phyloP scores from a whole-genome alignment of 1,140 invertebrate genomes.

The Euura lappo region DNA sequence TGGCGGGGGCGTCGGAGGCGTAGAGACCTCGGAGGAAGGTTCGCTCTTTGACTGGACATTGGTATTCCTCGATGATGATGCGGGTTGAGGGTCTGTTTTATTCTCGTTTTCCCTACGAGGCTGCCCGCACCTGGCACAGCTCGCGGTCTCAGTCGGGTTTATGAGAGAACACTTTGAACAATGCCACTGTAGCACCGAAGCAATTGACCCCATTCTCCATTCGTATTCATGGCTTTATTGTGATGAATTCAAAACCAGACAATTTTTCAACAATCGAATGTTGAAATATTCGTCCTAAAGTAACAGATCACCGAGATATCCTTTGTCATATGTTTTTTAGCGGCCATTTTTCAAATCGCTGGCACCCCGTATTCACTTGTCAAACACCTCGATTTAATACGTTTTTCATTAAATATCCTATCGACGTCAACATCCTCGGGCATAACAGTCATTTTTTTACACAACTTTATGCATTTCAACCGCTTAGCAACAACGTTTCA shows the following conservation, averaged over 20 bases:
- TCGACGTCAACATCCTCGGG: not conserved
- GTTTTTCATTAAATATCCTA: not conserved
- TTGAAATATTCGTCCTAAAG: not conserved
- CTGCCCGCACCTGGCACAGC: constrained; percentile 80
- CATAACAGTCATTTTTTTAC: not conserved
- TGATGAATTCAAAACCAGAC: not conserved
- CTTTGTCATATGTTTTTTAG: constrained; percentile 57
- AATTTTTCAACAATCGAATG: not conserved
- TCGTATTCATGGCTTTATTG: constrained; percentile 52
- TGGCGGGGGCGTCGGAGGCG: constrained; percentile 49
- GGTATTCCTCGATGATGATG: constrained; percentile 11
- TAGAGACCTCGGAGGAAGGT: constrained; percentile 36
- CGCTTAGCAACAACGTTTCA: not conserved
- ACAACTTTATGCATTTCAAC: not conserved
- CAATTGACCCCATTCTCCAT: constrained; percentile 82
- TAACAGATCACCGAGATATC: constrained; percentile 25
- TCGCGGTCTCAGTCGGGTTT: constrained; percentile 80
- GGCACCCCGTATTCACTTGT: constrained; percentile 11
- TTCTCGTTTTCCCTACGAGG: constrained; percentile 39
- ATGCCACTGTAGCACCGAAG: constrained; percentile 89
- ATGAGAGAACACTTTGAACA: constrained; percentile 85
- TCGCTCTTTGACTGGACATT: not conserved
- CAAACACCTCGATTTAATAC: constrained; percentile 15
- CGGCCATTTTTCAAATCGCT: constrained; percentile 45
- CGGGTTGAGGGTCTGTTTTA: constrained; percentile 37